These are phyloP conservation scores for Eupithecia centaureata DNA, from an alignment of 2,888 invertebrate species.

Conservation along the genomic window DNA sequence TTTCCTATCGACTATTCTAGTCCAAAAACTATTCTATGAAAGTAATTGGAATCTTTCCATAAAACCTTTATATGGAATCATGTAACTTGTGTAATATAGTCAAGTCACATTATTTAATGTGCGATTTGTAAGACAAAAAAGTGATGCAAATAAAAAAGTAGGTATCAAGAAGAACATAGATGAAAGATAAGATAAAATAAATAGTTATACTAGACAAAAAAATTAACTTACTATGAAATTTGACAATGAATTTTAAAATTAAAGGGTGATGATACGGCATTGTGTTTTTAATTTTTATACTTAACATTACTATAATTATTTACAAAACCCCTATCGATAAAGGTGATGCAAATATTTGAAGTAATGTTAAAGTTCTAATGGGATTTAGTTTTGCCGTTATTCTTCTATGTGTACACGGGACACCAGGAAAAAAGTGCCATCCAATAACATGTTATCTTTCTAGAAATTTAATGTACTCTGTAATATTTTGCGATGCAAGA, in stretches of 20 bases:
- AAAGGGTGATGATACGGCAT: not conserved
- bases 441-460: slow-evolving; percentile 70
- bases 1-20: slow-evolving; percentile 2
- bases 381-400: slow-evolving; percentile 1
- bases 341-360: not conserved
- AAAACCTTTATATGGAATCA: slow-evolving; percentile 45
- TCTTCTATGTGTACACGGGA: slow-evolving; percentile 48
- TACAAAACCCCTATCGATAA: not conserved
- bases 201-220: slow-evolving; percentile 56
- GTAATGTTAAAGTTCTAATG: not conserved
- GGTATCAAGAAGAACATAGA: not conserved
- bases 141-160: slow-evolving; percentile 62
- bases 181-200: slow-evolving; percentile 26
- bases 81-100: slow-evolving; percentile 40
- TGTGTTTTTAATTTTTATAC: not conserved
- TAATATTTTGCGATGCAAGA: slow-evolving; percentile 82
- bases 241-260: not conserved
- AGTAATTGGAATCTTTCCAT: slow-evolving; percentile 29
- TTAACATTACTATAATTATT: slow-evolving; percentile 1
- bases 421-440: slow-evolving; percentile 74
- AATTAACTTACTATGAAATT: not conserved
- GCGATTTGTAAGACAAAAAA: slow-evolving; percentile 73
- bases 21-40: slow-evolving; percentile 11
- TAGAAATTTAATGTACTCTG: slow-evolving; percentile 69
- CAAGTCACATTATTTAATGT: slow-evolving; percentile 58